Percentiles rank a stretch among this genome's conserved stretches.
phyloP scores from a whole-genome alignment of 2,888 invertebrate species.

The Leuctra nigra region DNA sequence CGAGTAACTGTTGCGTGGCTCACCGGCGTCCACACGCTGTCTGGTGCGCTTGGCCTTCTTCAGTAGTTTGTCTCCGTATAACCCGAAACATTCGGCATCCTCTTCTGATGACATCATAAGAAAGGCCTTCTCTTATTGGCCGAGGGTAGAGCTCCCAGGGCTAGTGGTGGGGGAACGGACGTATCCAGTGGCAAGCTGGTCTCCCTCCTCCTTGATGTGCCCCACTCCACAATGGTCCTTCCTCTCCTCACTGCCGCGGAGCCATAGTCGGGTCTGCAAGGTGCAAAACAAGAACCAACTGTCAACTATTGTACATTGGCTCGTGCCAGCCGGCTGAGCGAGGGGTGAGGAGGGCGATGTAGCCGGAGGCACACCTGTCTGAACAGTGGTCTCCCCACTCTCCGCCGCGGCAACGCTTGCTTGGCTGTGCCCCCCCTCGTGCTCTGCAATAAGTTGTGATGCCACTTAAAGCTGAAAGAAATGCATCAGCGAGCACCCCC shows the following conservation, averaged over 20 bases:
- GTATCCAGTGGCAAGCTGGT: conserved; percentile 28
- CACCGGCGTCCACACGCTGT: conserved; percentile 95
- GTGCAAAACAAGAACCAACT: conserved; percentile 24
- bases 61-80: conserved; percentile 88
- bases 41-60: conserved; percentile 90
- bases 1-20: conserved; percentile 89
- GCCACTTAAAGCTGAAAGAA: neutral
- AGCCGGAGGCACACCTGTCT: neutral
- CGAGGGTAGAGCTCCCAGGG: conserved; percentile 56
- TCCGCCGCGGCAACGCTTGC: neutral
- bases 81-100: conserved; percentile 90
- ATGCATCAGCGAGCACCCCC: neutral
- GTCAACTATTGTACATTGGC: conserved; percentile 6
- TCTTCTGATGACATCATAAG: conserved; percentile 96
- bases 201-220: conserved; percentile 29
- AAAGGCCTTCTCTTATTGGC: conserved; percentile 76
- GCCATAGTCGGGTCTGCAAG: conserved; percentile 29
- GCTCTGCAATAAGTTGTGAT: too few species aligned
- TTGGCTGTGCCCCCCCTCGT: neutral
- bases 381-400: neutral
- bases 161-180: conserved; percentile 25
- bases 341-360: neutral
- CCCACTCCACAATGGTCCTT: neutral
- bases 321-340: neutral
- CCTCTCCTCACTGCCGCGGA: neutral